phyloP scores from a whole-genome alignment of 1,140 invertebrate species.

The Pomacea maculata region DNA sequence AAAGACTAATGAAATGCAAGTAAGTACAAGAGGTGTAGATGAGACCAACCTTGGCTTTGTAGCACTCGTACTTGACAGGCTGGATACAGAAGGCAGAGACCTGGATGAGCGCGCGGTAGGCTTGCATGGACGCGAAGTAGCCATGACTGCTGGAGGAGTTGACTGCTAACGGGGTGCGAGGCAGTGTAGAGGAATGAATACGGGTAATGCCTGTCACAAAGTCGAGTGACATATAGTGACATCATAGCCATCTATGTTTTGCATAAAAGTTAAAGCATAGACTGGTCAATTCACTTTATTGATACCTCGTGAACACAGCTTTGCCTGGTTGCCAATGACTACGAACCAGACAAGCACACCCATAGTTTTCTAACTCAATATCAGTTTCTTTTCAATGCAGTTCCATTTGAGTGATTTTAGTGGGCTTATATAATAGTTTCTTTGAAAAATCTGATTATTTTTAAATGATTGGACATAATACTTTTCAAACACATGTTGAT shows the following conservation, averaged over 20 bases:
- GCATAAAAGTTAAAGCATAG: too few relatives aligned
- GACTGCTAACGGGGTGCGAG: too few relatives aligned
- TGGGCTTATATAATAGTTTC: too few relatives aligned
- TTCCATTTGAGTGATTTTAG: too few relatives aligned
- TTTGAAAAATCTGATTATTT: too few relatives aligned
- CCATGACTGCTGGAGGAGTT: constrained; percentile 17
- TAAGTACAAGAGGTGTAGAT: too few relatives aligned
- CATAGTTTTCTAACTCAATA: too few relatives aligned
- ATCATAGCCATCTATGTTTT: background rate
- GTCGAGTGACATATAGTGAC: background rate
- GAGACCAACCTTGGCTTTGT: constrained; percentile 36
- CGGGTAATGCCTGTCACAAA: background rate
- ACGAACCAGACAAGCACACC: too few relatives aligned
- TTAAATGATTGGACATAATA: too few relatives aligned
- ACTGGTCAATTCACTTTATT: background rate
- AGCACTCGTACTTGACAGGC: constrained; percentile 45
- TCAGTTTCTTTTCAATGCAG: too few relatives aligned
- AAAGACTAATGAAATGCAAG: background rate
- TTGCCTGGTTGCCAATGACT: too few relatives aligned
- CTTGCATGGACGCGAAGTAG: background rate
- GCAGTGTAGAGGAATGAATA: constrained; percentile 17
- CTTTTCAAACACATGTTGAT: too few relatives aligned
- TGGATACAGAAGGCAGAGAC: constrained; percentile 38
- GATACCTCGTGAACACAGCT: background rate
- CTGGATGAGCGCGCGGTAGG: background rate